Conservation (phyloP, 2,888 invertebrate genomes). For the Dexiosoma caninum region DNA sequence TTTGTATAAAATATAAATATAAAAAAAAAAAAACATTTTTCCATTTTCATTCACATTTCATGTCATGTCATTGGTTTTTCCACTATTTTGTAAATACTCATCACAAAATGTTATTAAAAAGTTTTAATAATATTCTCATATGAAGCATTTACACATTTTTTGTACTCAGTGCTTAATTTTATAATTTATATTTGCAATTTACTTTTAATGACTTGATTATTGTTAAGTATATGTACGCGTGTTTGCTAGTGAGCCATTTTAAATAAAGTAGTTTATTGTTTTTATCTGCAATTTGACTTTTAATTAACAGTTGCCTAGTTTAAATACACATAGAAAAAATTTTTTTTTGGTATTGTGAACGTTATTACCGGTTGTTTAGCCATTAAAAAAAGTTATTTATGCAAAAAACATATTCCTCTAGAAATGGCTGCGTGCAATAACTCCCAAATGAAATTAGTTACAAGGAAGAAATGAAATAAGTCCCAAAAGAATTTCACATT, state of each 20-base stretch:
- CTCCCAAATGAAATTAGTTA: too few species aligned
- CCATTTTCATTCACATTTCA: conserved; percentile 51
- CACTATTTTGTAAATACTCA: conserved; percentile 28
- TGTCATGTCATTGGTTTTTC: conserved; percentile 57
- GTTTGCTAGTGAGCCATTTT: neutral
- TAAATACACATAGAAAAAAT: too few species aligned
- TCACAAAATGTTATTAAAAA: conserved; percentile 19
- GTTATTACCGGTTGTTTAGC: too few species aligned
- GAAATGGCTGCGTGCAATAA: too few species aligned
- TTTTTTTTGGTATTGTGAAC: too few species aligned
- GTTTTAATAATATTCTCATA: conserved; percentile 1
- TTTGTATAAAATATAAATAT: neutral
- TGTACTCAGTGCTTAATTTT: neutral
- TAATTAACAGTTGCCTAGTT: conserved; percentile 34
- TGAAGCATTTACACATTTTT: neutral
- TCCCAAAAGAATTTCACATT: too few species aligned
- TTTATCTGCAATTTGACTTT: conserved; percentile 29
- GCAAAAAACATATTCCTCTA: too few species aligned
- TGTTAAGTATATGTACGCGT: neutral
- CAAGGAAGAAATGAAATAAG: too few species aligned
- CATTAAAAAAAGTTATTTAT: too few species aligned
- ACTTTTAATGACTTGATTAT: conserved; percentile 41
- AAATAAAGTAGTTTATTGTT: conserved; percentile 14
- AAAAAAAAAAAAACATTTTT: neutral
- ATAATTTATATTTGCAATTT: conserved; percentile 33